Base-by-base conservation (phyloP, 2,113 vertebrate species). In the Heterocephalus glaber region DNA sequence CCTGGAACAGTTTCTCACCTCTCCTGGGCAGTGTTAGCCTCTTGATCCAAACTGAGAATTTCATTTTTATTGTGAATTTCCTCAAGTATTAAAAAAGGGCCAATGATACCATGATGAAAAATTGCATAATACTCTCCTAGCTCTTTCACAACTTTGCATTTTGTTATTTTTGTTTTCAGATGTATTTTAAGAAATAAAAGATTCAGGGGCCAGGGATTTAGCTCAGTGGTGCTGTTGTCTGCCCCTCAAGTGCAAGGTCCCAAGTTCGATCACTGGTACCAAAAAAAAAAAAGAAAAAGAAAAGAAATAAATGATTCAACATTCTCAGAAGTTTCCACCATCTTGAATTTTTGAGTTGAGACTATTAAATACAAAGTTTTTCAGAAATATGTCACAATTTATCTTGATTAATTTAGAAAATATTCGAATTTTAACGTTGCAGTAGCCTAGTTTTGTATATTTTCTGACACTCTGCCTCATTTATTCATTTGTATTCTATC, bases 321-420 rank as follows among this genome's bases (percentile, higher is more conserved):
- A 66, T 33, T 63, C 22, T 47, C 47, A 86, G 65, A 68, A 33
- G 6, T 58, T 61, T 49, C 26, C 19, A 2, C 58, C 81, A 80
- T 49, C 7, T 9, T 94, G 66, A 87, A 68, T 63, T 35, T 90
- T 7, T 24, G 4, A 22, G 30, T n/a, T 70, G 35, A n/a, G 2
- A 9, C 4, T 68, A 90, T 52, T 60, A 38, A 90, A 10, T 72
- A 84, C 9, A 95, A 87, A 30, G 3, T 16, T 30, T 82, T 93
- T 66, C 33, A 89, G 82, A 66, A 72, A 89, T 7, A 3, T 44
- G 4, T 33, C 58, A 94, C 5, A 38, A 35, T 38, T 68, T 61
- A n/a, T 74, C n/a, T 94, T 68, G 8, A 6, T 38, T 96, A 16
- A 38, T 49, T 52, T 83, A 74, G 66, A 93, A 86, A 66, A 5